Base-by-base conservation (phyloP, 2,797 vertebrate genomes). In the Clarias pachynema region DNA sequence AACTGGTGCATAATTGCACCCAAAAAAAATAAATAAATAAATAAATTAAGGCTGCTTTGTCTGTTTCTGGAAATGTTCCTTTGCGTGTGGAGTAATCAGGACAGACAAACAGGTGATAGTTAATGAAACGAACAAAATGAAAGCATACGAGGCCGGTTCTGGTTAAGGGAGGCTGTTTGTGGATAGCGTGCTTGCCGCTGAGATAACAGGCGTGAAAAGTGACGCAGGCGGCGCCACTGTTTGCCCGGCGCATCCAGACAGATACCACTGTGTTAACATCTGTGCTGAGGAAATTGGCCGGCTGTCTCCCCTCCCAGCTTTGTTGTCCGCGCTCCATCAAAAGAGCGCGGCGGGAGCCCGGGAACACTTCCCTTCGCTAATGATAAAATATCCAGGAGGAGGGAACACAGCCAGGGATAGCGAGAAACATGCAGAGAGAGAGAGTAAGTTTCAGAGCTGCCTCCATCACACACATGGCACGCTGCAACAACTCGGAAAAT, bases 261-360 rank as follows among this genome's bases (percentile, higher is more conserved):
- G 89, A 89, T 88, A 90, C 88, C 79, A 89, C 88, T 89, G 88
- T 89, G 90, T 90, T 91, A 90, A 91, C 90, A 91, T 91, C 89
- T 88, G 83, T 31, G 89, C 84, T 89, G 91, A 87, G 73, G 78
- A 91, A 81, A 74, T 85, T 88, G 87, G 83, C 86, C 59, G 78
- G 53, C 89, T 85, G 80, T 86, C 89, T 90, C 84, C 85, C 86
- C 81, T 89, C 83, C 85, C 86, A 57, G 68, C 87, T 89, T 88
- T 91, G 62, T 93, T 89, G 87, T 84, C 90, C 90, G 86, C 70
- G 86, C 87, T 86, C 93, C 89, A 87, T 49, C 74, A 89, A 88
- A 85, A 87, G 91, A 62, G 34, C 73, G 80, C 94, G 91, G 93
- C 88, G 88, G 93, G 93, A 90, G 85, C 91, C 56, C 78, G 85